Percentiles rank a stretch among this genome's conserved stretches.
Evolutionary conservation across 1,140 invertebrate genomes (phyloP).

Genomic region (Cotesia chilonis): DNA sequence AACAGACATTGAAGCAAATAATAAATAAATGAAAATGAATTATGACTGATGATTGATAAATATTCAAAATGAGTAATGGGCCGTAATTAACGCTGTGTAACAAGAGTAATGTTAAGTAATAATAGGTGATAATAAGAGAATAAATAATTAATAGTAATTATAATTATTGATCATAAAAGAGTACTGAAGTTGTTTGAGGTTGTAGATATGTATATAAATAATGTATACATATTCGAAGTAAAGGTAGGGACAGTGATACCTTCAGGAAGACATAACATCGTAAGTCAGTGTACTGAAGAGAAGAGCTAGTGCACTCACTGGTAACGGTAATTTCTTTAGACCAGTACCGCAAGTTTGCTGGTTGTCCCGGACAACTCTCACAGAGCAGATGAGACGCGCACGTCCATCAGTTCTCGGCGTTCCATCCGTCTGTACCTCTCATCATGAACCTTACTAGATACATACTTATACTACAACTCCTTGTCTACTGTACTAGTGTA

Average conservation of each 20-base stretch:
- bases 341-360: slow-evolving; percentile 60
- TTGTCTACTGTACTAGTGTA: neutral
- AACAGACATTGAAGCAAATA: no score
- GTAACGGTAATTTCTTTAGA: slow-evolving; percentile 64
- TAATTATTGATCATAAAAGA: no score
- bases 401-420: slow-evolving; percentile 35
- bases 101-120: no score
- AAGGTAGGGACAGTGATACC: neutral
- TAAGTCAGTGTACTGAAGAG: slow-evolving; percentile 42
- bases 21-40: neutral
- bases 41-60: neutral
- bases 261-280: slow-evolving; percentile 39
- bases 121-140: no score
- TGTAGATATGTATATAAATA: neutral
- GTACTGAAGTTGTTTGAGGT: no score
- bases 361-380: slow-evolving; percentile 11
- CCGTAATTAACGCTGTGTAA: neutral
- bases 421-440: slow-evolving; percentile 30
- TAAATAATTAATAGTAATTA: no score
- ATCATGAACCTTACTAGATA: neutral
- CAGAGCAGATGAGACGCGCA: slow-evolving; percentile 37
- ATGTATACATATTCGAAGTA: neutral
- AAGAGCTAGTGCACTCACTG: slow-evolving; percentile 58
- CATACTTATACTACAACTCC: no score
- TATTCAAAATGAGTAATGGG: neutral